Conservation (phyloP, 2,113 vertebrate genomes). For the Colossoma macropomum region DNA sequence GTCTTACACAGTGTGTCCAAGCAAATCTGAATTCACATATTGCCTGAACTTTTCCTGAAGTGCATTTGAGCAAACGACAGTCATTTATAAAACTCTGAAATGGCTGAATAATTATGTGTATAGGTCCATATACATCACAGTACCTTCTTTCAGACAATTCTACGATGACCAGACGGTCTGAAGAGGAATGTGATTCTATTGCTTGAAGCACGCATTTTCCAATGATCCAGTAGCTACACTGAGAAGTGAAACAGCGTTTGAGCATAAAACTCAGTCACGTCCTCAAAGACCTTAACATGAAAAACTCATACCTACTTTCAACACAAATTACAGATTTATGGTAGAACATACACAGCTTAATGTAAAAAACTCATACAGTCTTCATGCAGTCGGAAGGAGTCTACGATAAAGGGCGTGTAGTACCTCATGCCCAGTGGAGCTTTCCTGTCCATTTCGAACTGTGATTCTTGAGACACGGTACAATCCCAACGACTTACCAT, state of each 20-base stretch:
- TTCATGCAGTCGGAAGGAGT: neutral
- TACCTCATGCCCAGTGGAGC: neutral
- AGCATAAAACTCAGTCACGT: neutral
- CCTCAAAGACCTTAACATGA: neutral
- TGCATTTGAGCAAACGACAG: neutral
- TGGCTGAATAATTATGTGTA: neutral
- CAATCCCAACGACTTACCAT: neutral
- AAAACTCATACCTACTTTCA: neutral
- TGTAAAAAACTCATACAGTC: conserved; percentile 3
- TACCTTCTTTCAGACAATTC: neutral
- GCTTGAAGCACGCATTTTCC: too few species aligned
- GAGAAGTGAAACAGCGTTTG: neutral
- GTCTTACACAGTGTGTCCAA: neutral
- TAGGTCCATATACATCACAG: neutral
- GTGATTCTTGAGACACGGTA: neutral
- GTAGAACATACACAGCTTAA: neutral
- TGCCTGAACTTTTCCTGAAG: neutral
- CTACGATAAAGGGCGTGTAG: neutral
- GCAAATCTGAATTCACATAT: neutral
- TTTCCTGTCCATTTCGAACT: neutral
- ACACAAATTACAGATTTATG: neutral
- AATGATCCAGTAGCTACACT: neutral
- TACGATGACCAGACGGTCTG: neutral
- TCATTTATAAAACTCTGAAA: neutral
- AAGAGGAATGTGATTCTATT: neutral